Evolutionary conservation across 35 echinoderm and acorn worm species (phyloP).

Genomic region (Ophioderma brevispina): DNA sequence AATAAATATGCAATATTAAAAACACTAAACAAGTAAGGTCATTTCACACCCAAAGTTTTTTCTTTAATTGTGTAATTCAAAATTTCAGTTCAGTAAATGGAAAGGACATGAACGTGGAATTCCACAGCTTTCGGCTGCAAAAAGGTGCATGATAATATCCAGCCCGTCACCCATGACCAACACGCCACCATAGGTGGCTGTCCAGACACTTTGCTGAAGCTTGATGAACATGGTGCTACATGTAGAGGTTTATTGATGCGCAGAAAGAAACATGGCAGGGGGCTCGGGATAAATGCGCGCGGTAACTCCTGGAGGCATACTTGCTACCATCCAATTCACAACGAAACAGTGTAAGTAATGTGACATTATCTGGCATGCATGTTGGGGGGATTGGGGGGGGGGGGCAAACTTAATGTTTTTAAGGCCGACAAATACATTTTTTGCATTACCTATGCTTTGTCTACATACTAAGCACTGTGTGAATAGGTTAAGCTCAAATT

Average conservation of each 20-base stretch:
- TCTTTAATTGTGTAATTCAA: too few relatives aligned
- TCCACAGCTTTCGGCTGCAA: conserved; percentile 58
- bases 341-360: conserved; percentile 51
- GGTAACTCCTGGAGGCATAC: conserved; percentile 16
- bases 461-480: background rate
- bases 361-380: background rate
- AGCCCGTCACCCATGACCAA: conserved; percentile 49
- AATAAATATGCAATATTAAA: too few relatives aligned
- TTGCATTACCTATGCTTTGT: background rate
- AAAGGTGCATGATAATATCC: conserved; percentile 27
- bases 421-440: background rate
- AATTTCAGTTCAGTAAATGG: conserved; percentile 30
- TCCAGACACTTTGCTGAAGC: conserved; percentile 46
- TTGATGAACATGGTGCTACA: conserved; percentile 62
- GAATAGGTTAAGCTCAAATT: background rate
- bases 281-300: conserved; percentile 53
- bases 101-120: conserved; percentile 76
- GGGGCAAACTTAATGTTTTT: background rate
- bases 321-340: conserved; percentile 55
- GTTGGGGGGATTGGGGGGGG: background rate
- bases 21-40: too few relatives aligned
- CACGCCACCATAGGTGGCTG: conserved; percentile 66
- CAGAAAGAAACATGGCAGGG: conserved; percentile 57
- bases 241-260: conserved; percentile 11
- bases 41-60: too few relatives aligned